Conservation (phyloP, 2,888 invertebrate species). For the Sepioteuthis lessoniana region DNA sequence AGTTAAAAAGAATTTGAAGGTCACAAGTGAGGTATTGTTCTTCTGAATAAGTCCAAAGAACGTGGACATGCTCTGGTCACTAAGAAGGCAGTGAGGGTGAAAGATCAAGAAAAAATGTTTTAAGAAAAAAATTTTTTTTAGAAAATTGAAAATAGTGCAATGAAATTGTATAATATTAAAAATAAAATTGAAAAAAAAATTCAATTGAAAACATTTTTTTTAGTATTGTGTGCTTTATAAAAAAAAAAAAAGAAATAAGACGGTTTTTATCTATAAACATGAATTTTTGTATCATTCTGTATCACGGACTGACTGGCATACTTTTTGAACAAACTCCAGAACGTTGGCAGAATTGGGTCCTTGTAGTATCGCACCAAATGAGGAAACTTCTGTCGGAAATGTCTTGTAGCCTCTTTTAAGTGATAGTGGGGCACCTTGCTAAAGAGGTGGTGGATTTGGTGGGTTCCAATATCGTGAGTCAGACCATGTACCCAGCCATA, state of each 20-base stretch:
- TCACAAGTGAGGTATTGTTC: background rate
- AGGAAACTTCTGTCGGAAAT: constrained; percentile 69
- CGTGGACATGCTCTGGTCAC: background rate
- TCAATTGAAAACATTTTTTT: background rate
- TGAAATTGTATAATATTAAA: background rate
- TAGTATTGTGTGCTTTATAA: background rate
- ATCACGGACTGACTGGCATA: constrained; percentile 60
- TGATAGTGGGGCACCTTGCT: constrained; percentile 72
- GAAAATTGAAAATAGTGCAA: background rate
- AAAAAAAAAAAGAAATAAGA: background rate
- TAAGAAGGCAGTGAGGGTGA: background rate
- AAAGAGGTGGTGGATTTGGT: constrained; percentile 73
- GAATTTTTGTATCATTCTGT: constrained; percentile 55
- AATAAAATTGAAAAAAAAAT: background rate
- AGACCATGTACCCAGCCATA: constrained; percentile 71
- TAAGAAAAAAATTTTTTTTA: background rate
- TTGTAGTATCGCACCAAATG: constrained; percentile 64
- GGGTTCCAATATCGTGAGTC: constrained; percentile 71
- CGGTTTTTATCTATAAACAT: constrained; percentile 59
- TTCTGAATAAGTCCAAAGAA: background rate
- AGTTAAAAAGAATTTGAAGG: background rate
- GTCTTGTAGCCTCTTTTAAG: constrained; percentile 69
- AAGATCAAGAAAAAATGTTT: background rate
- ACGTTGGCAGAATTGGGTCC: constrained; percentile 68
- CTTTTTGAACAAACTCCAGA: constrained; percentile 68